Evolutionary conservation across 2,113 vertebrate species (phyloP).

Genomic region (Oncorhynchus kisutch): DNA sequence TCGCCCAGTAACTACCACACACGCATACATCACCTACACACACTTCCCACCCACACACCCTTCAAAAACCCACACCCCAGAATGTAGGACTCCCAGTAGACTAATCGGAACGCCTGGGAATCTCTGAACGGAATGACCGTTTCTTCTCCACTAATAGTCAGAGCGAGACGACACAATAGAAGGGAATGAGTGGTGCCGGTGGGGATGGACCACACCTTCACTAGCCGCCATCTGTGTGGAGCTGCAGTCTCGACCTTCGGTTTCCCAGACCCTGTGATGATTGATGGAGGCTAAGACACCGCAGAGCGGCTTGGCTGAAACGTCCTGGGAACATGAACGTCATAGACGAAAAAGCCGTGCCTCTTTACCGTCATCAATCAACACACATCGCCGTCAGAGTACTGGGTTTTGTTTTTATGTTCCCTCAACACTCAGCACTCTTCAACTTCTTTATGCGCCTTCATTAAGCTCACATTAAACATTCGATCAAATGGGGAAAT

Average conservation of each 20-base stretch:
- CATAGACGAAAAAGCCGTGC: not conserved
- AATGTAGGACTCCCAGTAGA: not conserved
- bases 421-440: not conserved
- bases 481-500: slow-evolving; percentile 28
- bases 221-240: not conserved
- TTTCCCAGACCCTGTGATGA: not conserved
- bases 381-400: slow-evolving; percentile 3
- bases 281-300: slow-evolving; percentile 19
- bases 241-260: not conserved
- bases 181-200: not conserved
- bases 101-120: not conserved
- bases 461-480: slow-evolving; percentile 24
- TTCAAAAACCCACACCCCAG: not conserved
- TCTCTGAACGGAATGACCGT: slow-evolving; percentile 12
- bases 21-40: not conserved
- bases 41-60: not conserved
- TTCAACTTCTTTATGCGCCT: slow-evolving; percentile 10
- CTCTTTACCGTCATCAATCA: slow-evolving; percentile 24
- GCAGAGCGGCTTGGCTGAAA: slow-evolving; percentile 31
- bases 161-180: slow-evolving; percentile 15
- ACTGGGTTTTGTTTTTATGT: slow-evolving; percentile 13
- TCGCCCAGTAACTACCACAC: not conserved
- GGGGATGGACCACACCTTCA: slow-evolving; percentile 32
- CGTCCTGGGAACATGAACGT: slow-evolving; percentile 4
- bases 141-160: not conserved